A percentile compares a stretch with the other conserved stretches of the same genome.
Conservation (phyloP, 37 sponge, comb jelly and placozoan genomes). For the Petrosia ficiformis region DNA sequence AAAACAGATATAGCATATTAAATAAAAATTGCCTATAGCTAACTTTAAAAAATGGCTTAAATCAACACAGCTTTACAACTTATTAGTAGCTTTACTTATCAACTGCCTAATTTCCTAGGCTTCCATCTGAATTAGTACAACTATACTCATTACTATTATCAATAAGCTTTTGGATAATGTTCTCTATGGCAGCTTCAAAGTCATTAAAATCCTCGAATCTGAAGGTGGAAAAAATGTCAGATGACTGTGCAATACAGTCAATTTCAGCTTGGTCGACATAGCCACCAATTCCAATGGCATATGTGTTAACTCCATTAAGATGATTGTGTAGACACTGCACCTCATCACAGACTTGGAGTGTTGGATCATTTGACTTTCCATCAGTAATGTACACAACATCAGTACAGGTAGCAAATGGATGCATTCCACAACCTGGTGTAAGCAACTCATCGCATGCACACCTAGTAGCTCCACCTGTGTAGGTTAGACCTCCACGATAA, state of each 20-base stretch:
- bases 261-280: neutral
- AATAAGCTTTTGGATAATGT: too few species aligned
- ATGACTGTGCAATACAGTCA: neutral
- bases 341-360: neutral
- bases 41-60: too few species aligned
- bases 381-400: constrained; percentile 45
- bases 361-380: constrained; percentile 27
- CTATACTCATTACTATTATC: too few species aligned
- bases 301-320: constrained; percentile 22
- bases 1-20: too few species aligned
- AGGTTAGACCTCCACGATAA: constrained; percentile 1
- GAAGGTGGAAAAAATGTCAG: neutral
- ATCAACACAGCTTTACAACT: too few species aligned
- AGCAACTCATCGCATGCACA: constrained; percentile 27
- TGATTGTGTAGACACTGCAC: constrained; percentile 24
- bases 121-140: too few species aligned
- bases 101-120: too few species aligned
- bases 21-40: too few species aligned
- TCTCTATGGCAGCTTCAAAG: too few species aligned
- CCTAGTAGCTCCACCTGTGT: constrained; percentile 26
- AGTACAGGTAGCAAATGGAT: constrained; percentile 8
- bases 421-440: constrained; percentile 5
- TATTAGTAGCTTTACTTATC: too few species aligned
- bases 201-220: constrained; percentile 13
- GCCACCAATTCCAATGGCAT: constrained; percentile 28